Evolutionary conservation across 2,888 invertebrate genomes (phyloP), one percentile per base, ranked within the genome.

Genomic region (Scaptodrosophila latifasciaeformis): DNA sequence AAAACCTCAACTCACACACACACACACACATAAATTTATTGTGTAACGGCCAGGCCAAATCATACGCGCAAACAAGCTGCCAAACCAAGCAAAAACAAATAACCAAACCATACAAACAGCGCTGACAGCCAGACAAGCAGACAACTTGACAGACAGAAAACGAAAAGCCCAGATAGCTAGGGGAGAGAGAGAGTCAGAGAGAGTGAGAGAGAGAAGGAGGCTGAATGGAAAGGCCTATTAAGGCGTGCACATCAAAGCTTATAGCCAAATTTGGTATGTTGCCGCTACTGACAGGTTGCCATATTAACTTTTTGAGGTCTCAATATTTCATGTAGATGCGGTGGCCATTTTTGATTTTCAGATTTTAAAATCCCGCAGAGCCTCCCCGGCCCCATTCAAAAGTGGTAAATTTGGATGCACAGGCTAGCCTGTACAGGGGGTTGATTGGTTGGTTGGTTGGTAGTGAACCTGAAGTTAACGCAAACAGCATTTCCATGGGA

Each of bases 401-500:
- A 13, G 18, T 34, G 19, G 21, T 34, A 24, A 18, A 15, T 27
- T 13, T 18, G 27, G n/a, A n/a, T n/a, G 18, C 45, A 31, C 30
- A 30, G 45, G 7, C 7, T 27, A 29, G 7, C 27, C 19, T 18
- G 13, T 35, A 19, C 9, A 9, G 10, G 15, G 7, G 35, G 52
- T 61, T 34, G 31, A 51, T 27, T 34, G 40, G 10, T n/a, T 27
- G 40, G 31, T 21, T 21, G 37, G 30, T 15, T 7, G 12, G 10
- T 13, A 7, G 2, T 39, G 6, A 24, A 47, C 30, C 29, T 59
- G 52, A 53, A 59, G 58, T 61, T 52, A 53, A 56, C 56, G 50
- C 58, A 66, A 66, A 66, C 57, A 66, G 64, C 68, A 68, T 75
- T 72, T 83, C 61, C 49, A 62, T 51, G 45, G 74, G 83, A 81